These are phyloP conservation scores for Ceratosolen fusciceps DNA, from an alignment of 1,140 invertebrate genomes.

Conservation along the genomic window DNA sequence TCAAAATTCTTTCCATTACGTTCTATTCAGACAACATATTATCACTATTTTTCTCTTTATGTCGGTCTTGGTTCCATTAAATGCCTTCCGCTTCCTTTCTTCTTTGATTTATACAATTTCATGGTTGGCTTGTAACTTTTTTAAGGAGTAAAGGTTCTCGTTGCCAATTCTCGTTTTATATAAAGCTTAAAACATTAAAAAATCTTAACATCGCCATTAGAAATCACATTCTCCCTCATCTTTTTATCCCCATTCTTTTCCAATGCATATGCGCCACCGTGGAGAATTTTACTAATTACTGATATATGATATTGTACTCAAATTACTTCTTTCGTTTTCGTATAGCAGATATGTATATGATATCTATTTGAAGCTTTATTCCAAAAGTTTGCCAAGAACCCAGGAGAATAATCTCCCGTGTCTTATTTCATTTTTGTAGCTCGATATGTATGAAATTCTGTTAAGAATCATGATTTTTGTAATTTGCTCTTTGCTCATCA, in stretches of 20 bases:
- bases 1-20: not conserved
- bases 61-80: not conserved
- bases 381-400: slow-evolving; percentile 4
- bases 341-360: not conserved
- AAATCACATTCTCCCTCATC: slow-evolving; percentile 16
- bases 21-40: not conserved
- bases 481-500: not conserved
- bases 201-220: slow-evolving; percentile 54
- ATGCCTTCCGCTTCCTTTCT: slow-evolving; percentile 43
- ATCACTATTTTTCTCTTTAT: not conserved
- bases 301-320: slow-evolving; percentile 51
- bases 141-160: slow-evolving; percentile 22
- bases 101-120: slow-evolving; percentile 68
- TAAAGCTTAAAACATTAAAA: slow-evolving; percentile 69
- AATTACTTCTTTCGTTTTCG: slow-evolving; percentile 54
- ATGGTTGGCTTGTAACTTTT: slow-evolving; percentile 63
- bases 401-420: slow-evolving; percentile 44
- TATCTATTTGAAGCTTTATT: not conserved
- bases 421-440: slow-evolving; percentile 49
- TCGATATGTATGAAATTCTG: slow-evolving; percentile 55
- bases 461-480: slow-evolving; percentile 30
- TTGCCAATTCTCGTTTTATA: slow-evolving; percentile 60
- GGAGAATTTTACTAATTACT: slow-evolving; percentile 55
- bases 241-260: not conserved
- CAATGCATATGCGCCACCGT: not conserved